A percentile compares a stretch with the other conserved stretches of the same genome.
phyloP scores from a whole-genome alignment of 2,113 vertebrate genomes.

The Terrapene triunguis region DNA sequence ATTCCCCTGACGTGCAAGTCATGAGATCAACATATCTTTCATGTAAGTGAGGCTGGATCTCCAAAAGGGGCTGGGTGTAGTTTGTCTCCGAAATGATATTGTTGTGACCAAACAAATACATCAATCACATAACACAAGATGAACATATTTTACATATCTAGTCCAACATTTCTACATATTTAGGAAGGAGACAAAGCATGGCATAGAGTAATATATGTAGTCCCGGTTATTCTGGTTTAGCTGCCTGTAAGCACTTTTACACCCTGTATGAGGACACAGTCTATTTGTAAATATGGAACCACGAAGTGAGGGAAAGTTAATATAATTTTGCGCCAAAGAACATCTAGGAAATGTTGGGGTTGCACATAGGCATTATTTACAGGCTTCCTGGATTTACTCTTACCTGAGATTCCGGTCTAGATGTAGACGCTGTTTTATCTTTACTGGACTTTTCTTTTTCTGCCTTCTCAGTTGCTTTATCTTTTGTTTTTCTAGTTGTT shows the following conservation, averaged over 20 bases:
- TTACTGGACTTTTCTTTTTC: slow-evolving; percentile 79
- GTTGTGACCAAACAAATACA: not conserved
- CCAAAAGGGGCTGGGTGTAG: not conserved
- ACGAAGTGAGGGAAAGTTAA: not conserved
- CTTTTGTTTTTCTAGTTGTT: slow-evolving; percentile 78
- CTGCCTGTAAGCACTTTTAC: not conserved
- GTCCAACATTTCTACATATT: not conserved
- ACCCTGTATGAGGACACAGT: not conserved
- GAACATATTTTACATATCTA: not conserved
- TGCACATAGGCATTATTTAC: not conserved
- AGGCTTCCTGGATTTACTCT: not conserved
- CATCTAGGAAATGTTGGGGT: not conserved
- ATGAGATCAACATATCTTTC: not conserved
- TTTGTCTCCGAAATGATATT: not conserved
- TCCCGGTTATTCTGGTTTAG: not conserved
- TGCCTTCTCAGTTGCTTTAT: slow-evolving; percentile 76
- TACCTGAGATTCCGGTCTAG: slow-evolving; percentile 75
- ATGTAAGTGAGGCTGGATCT: not conserved
- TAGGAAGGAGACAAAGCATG: not conserved
- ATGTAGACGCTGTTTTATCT: slow-evolving; percentile 63
- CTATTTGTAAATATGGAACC: not conserved
- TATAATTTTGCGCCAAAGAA: not conserved
- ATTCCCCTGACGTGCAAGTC: not conserved
- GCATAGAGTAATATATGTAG: not conserved
- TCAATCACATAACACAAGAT: not conserved